Evolutionary conservation across 2,888 invertebrate species (phyloP).

Genomic region (Sympetrum striolatum): DNA sequence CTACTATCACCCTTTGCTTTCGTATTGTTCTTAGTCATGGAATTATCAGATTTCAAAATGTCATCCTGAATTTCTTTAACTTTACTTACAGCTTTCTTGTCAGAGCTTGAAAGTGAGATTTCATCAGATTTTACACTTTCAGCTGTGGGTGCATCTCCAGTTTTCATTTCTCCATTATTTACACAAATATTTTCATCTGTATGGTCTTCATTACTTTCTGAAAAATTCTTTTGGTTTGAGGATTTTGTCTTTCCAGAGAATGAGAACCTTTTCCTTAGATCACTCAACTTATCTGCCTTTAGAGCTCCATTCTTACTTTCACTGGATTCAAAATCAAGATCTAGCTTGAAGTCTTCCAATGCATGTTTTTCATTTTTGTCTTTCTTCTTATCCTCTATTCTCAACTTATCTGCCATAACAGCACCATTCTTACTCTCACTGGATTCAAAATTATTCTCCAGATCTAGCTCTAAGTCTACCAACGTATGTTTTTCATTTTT

Average conservation of each 20-base stretch:
- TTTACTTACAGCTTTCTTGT: background rate
- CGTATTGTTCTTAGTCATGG: background rate
- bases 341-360: background rate
- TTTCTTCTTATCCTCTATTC: background rate
- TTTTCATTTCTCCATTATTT: background rate
- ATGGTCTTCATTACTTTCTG: background rate
- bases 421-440: background rate
- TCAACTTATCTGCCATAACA: too few relatives aligned
- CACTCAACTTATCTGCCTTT: background rate
- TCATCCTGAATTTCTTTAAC: background rate
- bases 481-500: background rate
- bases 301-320: background rate
- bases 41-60: background rate
- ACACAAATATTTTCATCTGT: background rate
- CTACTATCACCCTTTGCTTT: background rate
- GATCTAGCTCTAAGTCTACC: background rate
- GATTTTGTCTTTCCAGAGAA: background rate
- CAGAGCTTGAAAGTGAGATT: background rate
- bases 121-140: background rate
- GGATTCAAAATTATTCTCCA: too few relatives aligned
- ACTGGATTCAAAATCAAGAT: background rate
- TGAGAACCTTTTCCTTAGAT: background rate
- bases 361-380: background rate
- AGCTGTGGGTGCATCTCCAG: background rate
- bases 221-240: background rate